Evolutionary conservation across 2,113 vertebrate genomes (phyloP).

Genomic region (Daphoenositta chrysoptera): DNA sequence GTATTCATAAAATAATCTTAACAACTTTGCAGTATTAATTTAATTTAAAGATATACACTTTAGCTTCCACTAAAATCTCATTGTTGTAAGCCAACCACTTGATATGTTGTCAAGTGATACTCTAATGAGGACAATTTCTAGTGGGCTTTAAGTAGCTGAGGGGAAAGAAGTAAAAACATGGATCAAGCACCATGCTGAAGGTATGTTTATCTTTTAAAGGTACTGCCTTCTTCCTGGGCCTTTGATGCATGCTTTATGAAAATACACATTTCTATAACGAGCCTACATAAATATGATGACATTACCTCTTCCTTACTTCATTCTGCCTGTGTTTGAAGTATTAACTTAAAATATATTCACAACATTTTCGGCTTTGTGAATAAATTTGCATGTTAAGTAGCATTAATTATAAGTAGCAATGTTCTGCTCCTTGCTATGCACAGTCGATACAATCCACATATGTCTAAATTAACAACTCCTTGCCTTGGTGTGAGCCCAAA

Average conservation of each 20-base stretch:
- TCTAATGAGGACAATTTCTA: not conserved
- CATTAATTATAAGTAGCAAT: not conserved
- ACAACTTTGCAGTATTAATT: not conserved
- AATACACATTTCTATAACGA: not conserved
- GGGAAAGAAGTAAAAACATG: not conserved
- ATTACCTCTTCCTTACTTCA: not conserved
- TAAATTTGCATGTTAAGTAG: not conserved
- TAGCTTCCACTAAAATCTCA: not conserved
- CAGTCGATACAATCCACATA: not conserved
- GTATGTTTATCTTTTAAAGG: not conserved
- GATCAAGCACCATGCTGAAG: not conserved
- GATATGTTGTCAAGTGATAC: not conserved
- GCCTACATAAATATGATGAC: not conserved
- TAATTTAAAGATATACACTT: conserved; percentile 21
- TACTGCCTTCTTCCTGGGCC: not conserved
- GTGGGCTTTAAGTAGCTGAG: not conserved
- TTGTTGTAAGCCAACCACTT: conserved; percentile 2
- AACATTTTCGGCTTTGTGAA: not conserved
- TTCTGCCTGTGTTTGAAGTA: not conserved
- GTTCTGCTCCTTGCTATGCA: not conserved
- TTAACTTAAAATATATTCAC: not conserved
- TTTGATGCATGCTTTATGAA: not conserved
- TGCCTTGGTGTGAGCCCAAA: not conserved
- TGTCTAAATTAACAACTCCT: not conserved
- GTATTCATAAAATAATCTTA: not conserved